Percentiles rank a stretch among this genome's conserved stretches.
phyloP scores from a whole-genome alignment of 2,113 vertebrate genomes.

The Engystomops pustulosus region DNA sequence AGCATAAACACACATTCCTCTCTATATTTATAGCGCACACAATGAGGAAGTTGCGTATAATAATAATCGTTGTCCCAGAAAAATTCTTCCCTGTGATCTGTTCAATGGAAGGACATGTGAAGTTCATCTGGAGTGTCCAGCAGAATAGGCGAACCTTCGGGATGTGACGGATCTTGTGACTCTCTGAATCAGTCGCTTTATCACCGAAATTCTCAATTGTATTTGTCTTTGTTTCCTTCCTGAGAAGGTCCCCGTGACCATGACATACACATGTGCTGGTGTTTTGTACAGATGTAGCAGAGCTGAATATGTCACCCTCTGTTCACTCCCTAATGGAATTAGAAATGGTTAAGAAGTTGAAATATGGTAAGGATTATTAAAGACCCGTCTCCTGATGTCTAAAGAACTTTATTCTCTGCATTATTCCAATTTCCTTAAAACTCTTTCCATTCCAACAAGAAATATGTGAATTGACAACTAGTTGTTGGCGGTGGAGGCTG shows the following conservation, averaged over 20 bases:
- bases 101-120: conserved; percentile 16
- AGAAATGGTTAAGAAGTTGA: too few relatives aligned
- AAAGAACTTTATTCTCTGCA: too few relatives aligned
- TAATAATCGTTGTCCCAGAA: neutral
- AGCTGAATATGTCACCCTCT: neutral
- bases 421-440: too few relatives aligned
- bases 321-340: too few relatives aligned
- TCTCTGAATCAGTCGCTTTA: neutral
- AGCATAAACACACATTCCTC: neutral
- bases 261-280: neutral
- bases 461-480: too few relatives aligned
- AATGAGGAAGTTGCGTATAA: conserved; percentile 20
- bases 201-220: neutral
- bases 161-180: neutral
- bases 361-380: too few relatives aligned
- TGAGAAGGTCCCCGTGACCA: neutral
- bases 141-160: neutral
- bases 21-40: conserved; percentile 14
- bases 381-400: too few relatives aligned
- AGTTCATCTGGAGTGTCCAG: neutral
- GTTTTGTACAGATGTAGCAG: neutral
- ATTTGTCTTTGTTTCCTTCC: neutral
- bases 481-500: too few relatives aligned
- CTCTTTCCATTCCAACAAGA: too few relatives aligned
- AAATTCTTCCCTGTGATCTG: neutral